These are phyloP conservation scores for Nettapus auritus DNA, from an alignment of 2,113 vertebrate species.

Conservation along the genomic window DNA sequence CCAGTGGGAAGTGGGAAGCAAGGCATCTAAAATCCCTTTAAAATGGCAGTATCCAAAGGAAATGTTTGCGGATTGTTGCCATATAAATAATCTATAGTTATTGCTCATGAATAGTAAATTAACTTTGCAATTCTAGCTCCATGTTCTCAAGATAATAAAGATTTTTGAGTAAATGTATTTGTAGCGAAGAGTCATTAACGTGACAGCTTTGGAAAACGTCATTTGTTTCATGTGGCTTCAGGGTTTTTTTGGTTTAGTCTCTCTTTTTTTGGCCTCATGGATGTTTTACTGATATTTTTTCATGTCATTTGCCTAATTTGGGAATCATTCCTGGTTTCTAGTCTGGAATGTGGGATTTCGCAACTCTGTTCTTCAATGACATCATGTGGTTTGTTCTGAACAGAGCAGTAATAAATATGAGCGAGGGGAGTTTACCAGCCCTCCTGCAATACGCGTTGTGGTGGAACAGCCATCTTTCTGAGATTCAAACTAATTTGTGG, in stretches of 20 bases:
- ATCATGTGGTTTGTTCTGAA: conserved; percentile 40
- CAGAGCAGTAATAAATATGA: conserved; percentile 15
- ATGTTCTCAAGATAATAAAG: neutral
- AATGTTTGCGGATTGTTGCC: neutral
- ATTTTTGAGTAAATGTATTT: neutral
- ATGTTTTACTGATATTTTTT: conserved; percentile 13
- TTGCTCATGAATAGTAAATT: neutral
- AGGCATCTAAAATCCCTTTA: neutral
- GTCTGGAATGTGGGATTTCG: conserved; percentile 57
- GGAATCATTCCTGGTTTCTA: conserved; percentile 44
- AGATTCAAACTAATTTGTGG: neutral
- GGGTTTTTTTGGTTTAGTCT: neutral
- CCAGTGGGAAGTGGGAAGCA: neutral
- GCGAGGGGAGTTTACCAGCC: neutral
- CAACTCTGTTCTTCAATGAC: conserved; percentile 55
- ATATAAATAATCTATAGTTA: neutral
- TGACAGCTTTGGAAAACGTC: neutral
- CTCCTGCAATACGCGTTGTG: neutral
- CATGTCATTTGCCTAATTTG: conserved; percentile 62
- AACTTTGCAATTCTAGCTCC: neutral
- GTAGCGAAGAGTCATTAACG: neutral
- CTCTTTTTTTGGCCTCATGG: neutral
- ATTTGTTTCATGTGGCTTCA: neutral
- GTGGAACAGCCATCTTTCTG: neutral
- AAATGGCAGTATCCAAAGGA: neutral